These are phyloP conservation scores for Lasioglossum zephyrum DNA, from an alignment of 2,888 invertebrate species.

Conservation along the genomic window DNA sequence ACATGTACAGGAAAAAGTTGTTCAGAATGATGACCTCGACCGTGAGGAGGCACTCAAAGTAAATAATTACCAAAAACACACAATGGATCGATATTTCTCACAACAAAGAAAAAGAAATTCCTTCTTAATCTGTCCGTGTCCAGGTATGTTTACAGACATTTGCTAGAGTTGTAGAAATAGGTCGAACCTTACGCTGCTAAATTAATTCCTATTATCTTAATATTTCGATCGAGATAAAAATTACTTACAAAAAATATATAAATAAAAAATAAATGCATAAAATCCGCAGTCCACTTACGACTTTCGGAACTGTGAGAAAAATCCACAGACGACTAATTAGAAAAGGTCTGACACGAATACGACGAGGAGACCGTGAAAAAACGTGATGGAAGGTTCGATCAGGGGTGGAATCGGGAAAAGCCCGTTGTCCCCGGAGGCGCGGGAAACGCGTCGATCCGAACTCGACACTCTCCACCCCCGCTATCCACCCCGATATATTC, in stretches of 20 bases:
- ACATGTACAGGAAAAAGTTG: too few relatives aligned
- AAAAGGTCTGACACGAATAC: background rate
- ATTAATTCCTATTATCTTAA: too few relatives aligned
- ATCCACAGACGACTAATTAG: background rate
- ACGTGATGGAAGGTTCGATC: background rate
- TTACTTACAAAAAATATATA: too few relatives aligned
- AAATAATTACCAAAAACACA: background rate
- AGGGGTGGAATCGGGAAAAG: constrained; percentile 8
- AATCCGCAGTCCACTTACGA: too few relatives aligned
- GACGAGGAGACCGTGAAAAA: background rate
- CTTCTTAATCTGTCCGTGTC: too few relatives aligned
- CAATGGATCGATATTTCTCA: background rate
- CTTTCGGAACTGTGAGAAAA: background rate
- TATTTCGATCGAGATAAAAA: too few relatives aligned
- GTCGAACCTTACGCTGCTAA: too few relatives aligned
- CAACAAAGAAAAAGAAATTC: background rate
- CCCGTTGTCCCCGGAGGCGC: constrained; percentile 42
- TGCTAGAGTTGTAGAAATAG: too few relatives aligned
- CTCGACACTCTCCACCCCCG: constrained; percentile 18
- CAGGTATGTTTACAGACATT: too few relatives aligned
- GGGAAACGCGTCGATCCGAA: constrained; percentile 55
- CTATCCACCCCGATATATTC: constrained; percentile 32
- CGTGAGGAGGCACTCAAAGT: too few relatives aligned
- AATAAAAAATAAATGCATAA: too few relatives aligned
- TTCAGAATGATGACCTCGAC: too few relatives aligned